Conservation (phyloP, 2,113 vertebrate genomes). For the Choloepus hoffmanni region DNA sequence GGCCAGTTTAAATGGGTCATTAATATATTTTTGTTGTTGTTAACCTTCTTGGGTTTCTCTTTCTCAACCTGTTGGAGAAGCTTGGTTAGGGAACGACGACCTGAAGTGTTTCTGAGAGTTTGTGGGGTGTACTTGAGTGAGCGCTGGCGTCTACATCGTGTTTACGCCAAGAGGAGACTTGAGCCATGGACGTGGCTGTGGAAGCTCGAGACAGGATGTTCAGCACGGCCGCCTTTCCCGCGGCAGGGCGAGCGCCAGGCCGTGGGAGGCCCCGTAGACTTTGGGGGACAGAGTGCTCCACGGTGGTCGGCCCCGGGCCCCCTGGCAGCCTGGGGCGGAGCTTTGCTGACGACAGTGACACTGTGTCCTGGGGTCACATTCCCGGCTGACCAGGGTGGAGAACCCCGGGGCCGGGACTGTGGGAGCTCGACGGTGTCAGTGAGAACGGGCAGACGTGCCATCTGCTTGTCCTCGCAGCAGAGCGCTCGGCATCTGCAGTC, state of each 20-base stretch:
- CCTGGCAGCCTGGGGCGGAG: no score
- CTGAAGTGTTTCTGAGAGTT: background rate
- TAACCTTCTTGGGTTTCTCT: background rate
- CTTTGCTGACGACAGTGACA: no score
- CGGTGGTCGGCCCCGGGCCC: no score
- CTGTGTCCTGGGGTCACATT: no score
- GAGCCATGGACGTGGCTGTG: background rate
- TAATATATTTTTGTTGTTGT: background rate
- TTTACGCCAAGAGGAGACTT: background rate
- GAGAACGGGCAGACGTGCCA: no score
- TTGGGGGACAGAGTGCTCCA: background rate
- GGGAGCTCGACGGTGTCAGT: no score
- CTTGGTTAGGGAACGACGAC: background rate
- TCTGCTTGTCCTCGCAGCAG: no score
- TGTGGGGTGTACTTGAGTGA: background rate
- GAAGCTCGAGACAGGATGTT: background rate
- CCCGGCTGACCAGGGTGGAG: no score
- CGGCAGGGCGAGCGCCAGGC: background rate
- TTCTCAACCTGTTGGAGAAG: background rate
- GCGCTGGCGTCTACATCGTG: background rate
- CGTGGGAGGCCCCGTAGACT: background rate
- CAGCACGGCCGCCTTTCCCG: no score
- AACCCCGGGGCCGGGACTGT: no score
- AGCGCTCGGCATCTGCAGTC: no score
- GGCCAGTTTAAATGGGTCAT: background rate